Evolutionary conservation across 2,888 invertebrate species (phyloP), one percentile per base, ranked within the genome.

Genomic region (Calameuta idolon): DNA sequence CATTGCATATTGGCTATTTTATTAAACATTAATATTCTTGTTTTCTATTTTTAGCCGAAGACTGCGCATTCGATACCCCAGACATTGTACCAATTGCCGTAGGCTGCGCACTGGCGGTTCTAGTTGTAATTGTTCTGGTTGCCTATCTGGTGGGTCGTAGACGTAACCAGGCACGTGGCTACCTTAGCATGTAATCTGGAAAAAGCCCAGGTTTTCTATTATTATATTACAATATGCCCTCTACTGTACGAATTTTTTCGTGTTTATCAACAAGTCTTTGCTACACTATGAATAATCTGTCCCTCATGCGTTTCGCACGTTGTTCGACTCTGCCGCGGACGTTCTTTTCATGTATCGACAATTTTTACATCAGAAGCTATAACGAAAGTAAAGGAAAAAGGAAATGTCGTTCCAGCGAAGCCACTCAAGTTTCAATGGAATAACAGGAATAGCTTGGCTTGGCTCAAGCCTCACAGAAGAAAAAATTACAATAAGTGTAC

Each of bases 71-170:
- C 69, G 95, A 95, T 86, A 95, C 96, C 9, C 95, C 97, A 30
- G 99, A 99, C 92, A 94, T 98, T 82, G 98, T 99, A 79, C 99
- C 99, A 34, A 98, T 99, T 90, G 98, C 97, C 34, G 99, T 99
- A 81, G 99, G 99, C 30, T 97, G 97, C 90, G 97, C 97, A 76
- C 93, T 99, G 79, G 97, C 97, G 81, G 97, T 95, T 76, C 94
- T 99, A 79, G 98, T 99, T 82, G 93, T 98, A 80, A 95, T 98
- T 83, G 98, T 99, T 76, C 94, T 99, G 84, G 94, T 96, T 85
- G 98, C 97, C 73, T 99, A 99, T 93, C 94, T 99, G 83, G 95
- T 98, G 89, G 98, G 97, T 80, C 96, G 99, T 88, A 95, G 96
- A 90, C 95, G 97, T 89, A 95, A 95, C 89, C 95, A 95, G 91